Evolutionary conservation across 1,140 invertebrate genomes (phyloP), one percentile per base, ranked within the genome.

Genomic region (Papilio dardanus): DNA sequence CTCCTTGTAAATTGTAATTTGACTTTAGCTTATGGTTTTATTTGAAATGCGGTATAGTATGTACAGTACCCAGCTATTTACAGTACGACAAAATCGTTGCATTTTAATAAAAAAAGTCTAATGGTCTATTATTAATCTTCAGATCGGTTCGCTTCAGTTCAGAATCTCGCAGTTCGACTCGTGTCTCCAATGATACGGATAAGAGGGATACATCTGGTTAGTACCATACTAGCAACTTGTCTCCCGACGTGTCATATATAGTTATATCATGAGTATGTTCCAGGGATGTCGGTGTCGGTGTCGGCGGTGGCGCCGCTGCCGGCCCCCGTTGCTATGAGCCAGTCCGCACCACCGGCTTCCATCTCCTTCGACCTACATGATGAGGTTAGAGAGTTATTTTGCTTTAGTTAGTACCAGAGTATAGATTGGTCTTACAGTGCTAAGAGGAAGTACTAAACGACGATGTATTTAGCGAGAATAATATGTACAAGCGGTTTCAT

Each of bases 121-220:
- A n/a, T 19, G 16, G 5, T 46, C 8, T 46, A n/a, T n/a, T 7
- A n/a, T 69, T 24, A 12, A 12, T 80, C 83, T 88, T 0, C 87
- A 93, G 93, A 81, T 92, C 92, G 31, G 93, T 94, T 8, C 87
- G 93, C 10, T 94, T 94, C 86, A 93, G 91, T 74, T 90, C 90
- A 6, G 93, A 93, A 65, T 92, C 88, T 2, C 87, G 93, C 8
- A 88, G 91, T 42, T 91, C 88, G 4, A 87, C 81, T 2, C 83
- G 91, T 19, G 76, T 80, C 2, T 30, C 84, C 4, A 86, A 86
- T 79, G 92, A 93, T 37, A 75, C 81, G 33, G 88, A 91, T 46
- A 92, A 92, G 76, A 77, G 89, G 58, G 89, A 92, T 8, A 88
- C 85, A 12, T 81, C 89, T 67, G 90, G 90, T 91, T 67, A 78